These are phyloP conservation scores for Sigmodon hispidus DNA, from an alignment of 2,113 vertebrate genomes.

Conservation along the genomic window DNA sequence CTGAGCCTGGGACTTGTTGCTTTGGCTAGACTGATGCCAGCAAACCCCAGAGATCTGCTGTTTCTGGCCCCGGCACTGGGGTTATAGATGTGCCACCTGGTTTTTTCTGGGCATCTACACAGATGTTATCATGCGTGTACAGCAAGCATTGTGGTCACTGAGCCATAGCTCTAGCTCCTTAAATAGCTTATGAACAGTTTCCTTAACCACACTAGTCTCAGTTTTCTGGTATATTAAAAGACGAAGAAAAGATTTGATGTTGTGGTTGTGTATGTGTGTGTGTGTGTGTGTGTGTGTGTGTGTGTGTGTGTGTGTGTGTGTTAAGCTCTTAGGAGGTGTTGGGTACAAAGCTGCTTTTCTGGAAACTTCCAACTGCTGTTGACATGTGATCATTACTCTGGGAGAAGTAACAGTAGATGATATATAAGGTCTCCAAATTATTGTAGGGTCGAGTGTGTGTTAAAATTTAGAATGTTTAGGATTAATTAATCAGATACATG, in stretches of 20 bases:
- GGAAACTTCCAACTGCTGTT: background rate
- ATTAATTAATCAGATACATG: background rate
- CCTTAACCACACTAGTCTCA: background rate
- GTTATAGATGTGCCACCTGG: background rate
- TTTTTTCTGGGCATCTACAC: background rate
- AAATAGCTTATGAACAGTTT: background rate
- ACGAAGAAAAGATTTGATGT: background rate
- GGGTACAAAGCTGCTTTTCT: background rate
- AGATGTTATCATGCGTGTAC: no score
- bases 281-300: background rate
- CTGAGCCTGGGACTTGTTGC: background rate
- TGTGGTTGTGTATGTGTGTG: background rate
- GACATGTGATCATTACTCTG: background rate
- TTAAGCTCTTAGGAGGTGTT: background rate
- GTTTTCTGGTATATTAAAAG: background rate
- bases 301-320: background rate
- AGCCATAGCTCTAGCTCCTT: background rate
- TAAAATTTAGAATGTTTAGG: background rate
- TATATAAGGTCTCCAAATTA: background rate
- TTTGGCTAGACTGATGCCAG: no score
- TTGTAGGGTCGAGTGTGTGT: background rate
- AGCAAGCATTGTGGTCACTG: background rate
- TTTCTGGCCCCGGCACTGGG: background rate
- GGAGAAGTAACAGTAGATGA: background rate
- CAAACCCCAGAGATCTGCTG: background rate